Evolutionary conservation across 2,888 invertebrate genomes (phyloP), one percentile per base, ranked within the genome.

Genomic region (Nemurella pictetii): DNA sequence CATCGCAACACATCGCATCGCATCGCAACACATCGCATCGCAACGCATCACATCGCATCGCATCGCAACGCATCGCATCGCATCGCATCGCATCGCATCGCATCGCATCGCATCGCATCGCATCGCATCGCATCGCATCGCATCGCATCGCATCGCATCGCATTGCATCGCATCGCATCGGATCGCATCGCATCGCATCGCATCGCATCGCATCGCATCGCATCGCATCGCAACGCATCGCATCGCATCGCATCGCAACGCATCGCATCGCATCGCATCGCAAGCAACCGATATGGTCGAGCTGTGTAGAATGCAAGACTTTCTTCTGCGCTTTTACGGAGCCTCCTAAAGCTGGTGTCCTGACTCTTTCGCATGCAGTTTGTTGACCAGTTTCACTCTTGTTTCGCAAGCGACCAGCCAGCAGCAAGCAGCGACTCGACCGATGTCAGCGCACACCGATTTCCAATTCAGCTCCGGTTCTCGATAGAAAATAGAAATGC

Each of bases 41-140:
- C 75, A 74, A 74, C 75, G 25, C 75, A 74, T n/a, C 75, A 74
- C 75, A 74, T 7, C 26, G 25, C 75, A 74, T n/a, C 75, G 25
- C n/a, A 12, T 12, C 75, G 25, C 75, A 73, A 12, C 36, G 15
- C 36, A 36, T 9, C 36, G 15, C 36, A 36, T 36, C 36, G 15
- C 36, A 36, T 9, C 36, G 15, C 36, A 36, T 36, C 36, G 15
- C 36, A 36, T 9, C 36, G 15, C 36, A 36, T 36, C 36, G 15
- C 36, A 36, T 9, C 36, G 15, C 36, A 36, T 36, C 36, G 15
- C 36, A 36, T 9, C 36, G 15, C 36, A 36, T 36, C 36, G 15
- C 36, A 36, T 9, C 36, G 15, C 36, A 36, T 36, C 36, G 15
- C 36, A 36, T 9, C 36, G 15, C 36, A 36, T 36, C 36, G 15